Conservation (phyloP, 2,888 invertebrate genomes). For the Tetranychus piercei region DNA sequence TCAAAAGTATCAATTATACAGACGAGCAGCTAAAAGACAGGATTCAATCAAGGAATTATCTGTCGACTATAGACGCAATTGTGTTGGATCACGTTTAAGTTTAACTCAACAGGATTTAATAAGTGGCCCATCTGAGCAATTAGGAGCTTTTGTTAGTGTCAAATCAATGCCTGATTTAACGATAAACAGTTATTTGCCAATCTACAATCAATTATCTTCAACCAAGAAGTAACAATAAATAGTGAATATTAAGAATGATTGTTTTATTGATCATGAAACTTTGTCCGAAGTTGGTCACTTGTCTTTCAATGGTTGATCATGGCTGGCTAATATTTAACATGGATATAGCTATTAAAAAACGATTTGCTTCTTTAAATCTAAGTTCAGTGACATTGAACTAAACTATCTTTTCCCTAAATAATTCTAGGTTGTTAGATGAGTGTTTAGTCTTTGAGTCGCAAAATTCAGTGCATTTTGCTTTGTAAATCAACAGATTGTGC, state of each 20-base stretch:
- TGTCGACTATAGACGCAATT: constrained; percentile 5
- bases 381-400: background rate
- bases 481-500: too few relatives aligned
- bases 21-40: constrained; percentile 2
- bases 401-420: background rate
- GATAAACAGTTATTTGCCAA: background rate
- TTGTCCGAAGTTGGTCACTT: too few relatives aligned
- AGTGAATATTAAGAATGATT: too few relatives aligned
- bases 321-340: too few relatives aligned
- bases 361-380: background rate
- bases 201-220: background rate
- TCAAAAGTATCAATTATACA: constrained; percentile 6
- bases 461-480: too few relatives aligned
- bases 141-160: constrained; percentile 6
- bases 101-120: background rate
- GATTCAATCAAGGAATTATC: constrained; percentile 3
- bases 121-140: background rate
- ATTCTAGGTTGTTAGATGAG: background rate
- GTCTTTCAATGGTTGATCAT: too few relatives aligned
- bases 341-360: background rate
- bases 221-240: background rate
- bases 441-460: too few relatives aligned
- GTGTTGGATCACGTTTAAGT: constrained; percentile 1
- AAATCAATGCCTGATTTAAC: constrained; percentile 8
- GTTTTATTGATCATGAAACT: too few relatives aligned